Percentiles rank a stretch among this genome's conserved stretches.
Evolutionary conservation across 2,797 vertebrate genomes (phyloP).

Genomic region (Syndactyla subalaris): DNA sequence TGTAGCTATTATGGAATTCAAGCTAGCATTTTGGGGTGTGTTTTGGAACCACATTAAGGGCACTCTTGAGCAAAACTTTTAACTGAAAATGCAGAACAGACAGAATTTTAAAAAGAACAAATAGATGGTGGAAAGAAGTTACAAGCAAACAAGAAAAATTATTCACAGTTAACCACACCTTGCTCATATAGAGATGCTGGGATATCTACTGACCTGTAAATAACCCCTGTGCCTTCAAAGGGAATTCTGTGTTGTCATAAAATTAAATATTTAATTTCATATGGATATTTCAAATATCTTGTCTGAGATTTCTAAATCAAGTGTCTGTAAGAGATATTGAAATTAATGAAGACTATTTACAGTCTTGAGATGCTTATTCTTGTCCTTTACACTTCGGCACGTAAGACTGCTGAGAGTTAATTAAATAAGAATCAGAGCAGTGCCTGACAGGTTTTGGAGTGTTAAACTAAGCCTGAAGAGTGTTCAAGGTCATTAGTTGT

Average conservation of each 20-base stretch:
- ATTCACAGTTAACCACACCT: not conserved
- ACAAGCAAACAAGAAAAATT: not conserved
- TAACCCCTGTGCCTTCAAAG: not conserved
- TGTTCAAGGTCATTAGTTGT: not conserved
- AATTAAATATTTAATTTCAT: not conserved
- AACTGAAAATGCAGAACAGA: not conserved
- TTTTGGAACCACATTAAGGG: not conserved
- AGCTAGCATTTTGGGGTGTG: not conserved
- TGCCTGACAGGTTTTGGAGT: not conserved
- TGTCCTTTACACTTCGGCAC: not conserved
- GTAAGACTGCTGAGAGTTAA: not conserved
- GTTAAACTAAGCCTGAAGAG: not conserved
- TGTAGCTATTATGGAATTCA: not conserved
- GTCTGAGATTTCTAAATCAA: not conserved
- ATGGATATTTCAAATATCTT: not conserved
- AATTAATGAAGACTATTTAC: not conserved
- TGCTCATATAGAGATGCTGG: not conserved
- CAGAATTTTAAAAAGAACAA: not conserved
- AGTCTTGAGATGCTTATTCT: not conserved
- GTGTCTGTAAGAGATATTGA: not conserved
- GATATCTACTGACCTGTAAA: not conserved
- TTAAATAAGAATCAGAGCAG: not conserved
- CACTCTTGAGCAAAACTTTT: not conserved
- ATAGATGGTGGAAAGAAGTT: not conserved
- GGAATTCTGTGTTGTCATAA: not conserved